These are phyloP conservation scores for Ispidina picta DNA, from an alignment of 2,797 vertebrate genomes.

Conservation along the genomic window DNA sequence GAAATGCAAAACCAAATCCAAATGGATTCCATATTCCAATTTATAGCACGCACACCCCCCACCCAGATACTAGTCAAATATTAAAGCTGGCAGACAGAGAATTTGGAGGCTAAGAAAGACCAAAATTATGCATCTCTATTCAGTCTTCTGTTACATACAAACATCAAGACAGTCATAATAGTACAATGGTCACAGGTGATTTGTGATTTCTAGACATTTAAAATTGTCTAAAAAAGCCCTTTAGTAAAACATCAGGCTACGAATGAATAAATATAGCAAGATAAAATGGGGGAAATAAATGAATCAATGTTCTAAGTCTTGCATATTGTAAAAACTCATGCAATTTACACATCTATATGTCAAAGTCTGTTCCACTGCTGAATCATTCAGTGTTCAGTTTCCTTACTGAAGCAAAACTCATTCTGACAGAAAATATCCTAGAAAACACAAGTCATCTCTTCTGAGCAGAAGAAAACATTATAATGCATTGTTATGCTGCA, in stretches of 20 bases:
- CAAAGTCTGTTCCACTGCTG: constrained; percentile 24
- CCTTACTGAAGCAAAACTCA: background rate
- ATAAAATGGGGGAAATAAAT: background rate
- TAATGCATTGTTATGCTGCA: background rate
- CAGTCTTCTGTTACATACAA: background rate
- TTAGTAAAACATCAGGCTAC: background rate
- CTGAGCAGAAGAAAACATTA: background rate
- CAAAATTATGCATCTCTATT: background rate
- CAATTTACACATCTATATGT: constrained; percentile 27
- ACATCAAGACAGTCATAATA: background rate
- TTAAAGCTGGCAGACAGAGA: background rate
- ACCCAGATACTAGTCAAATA: background rate
- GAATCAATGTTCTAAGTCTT: background rate
- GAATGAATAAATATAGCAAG: background rate
- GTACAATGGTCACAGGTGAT: background rate
- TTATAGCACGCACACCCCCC: background rate
- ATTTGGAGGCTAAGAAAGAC: background rate
- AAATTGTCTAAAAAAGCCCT: background rate
- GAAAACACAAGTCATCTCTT: background rate
- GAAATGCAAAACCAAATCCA: background rate
- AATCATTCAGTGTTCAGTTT: constrained; percentile 10
- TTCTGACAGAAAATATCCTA: background rate
- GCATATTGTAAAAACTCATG: background rate
- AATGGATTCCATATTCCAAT: background rate
- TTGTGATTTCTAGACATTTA: background rate